Conservation (phyloP, 2,888 invertebrate species). For the Mythimna albipuncta region DNA sequence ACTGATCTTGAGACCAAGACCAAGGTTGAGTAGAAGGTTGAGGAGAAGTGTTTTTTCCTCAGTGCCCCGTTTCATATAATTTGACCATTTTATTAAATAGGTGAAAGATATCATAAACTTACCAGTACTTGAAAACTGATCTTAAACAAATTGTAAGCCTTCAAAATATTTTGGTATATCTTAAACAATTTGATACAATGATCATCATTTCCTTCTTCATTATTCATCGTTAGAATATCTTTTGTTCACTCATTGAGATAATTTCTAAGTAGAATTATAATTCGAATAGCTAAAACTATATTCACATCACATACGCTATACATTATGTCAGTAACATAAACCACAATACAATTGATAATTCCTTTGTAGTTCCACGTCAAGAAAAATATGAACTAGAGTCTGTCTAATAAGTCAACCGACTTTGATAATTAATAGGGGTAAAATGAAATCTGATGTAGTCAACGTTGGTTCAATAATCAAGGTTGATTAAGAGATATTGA, state of each 20-base stretch:
- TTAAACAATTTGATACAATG: constrained; percentile 17
- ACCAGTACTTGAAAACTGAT: constrained; percentile 34
- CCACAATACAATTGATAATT: neutral
- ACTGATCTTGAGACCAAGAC: no score
- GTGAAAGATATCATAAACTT: neutral
- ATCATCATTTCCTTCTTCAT: neutral
- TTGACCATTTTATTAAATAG: neutral
- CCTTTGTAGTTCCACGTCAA: neutral
- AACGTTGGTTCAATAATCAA: no score
- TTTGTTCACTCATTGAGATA: constrained; percentile 25
- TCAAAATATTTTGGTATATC: constrained; percentile 27
- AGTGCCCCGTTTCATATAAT: no score
- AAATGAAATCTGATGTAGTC: no score
- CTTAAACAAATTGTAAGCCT: constrained; percentile 26
- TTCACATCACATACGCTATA: constrained; percentile 11
- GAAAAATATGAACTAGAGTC: neutral
- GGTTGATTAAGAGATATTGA: no score
- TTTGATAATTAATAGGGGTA: no score
- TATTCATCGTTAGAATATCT: neutral
- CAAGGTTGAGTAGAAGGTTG: no score
- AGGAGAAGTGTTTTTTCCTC: no score
- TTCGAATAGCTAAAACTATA: constrained; percentile 17
- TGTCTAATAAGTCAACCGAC: no score
- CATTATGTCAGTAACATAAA: neutral
- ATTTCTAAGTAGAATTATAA: constrained; percentile 25